A percentile compares a stretch with the other conserved stretches of the same genome.
Evolutionary conservation across 1,140 invertebrate genomes (phyloP).

Genomic region (Cyrtorhinus lividipennis): DNA sequence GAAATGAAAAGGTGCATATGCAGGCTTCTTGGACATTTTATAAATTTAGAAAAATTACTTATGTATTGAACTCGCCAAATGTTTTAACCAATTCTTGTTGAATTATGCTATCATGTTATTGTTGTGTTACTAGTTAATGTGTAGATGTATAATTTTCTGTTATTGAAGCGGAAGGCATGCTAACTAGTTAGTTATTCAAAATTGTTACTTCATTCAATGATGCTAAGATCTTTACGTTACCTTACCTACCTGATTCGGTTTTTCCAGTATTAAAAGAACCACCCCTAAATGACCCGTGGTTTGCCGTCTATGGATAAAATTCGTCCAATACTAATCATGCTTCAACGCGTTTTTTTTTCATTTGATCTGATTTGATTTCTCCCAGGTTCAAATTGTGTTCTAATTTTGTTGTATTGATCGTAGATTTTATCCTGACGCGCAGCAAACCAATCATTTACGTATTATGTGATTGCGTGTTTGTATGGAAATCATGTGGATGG

Average conservation of each 20-base stretch:
- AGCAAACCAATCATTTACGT: neutral
- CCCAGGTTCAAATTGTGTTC: no score
- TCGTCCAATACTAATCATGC: no score
- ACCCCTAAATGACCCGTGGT: no score
- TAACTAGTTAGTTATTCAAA: neutral
- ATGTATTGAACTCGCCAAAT: neutral
- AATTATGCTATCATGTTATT: neutral
- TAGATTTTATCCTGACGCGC: no score
- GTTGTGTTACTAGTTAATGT: neutral
- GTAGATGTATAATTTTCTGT: neutral
- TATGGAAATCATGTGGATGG: neutral
- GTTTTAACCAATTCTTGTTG: neutral
- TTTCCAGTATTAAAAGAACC: neutral
- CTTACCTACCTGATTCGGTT: no score
- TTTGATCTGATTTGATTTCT: no score
- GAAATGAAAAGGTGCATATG: constrained; percentile 1
- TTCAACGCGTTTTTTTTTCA: neutral
- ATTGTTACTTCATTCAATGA: neutral
- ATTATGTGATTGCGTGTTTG: neutral
- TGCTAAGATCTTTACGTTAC: neutral
- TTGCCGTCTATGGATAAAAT: no score
- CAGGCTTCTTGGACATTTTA: neutral
- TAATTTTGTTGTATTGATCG: no score
- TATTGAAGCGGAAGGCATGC: neutral
- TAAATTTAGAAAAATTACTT: neutral